Percentiles rank a stretch among this genome's conserved stretches.
Evolutionary conservation across 2,888 invertebrate genomes (phyloP).

Genomic region (Chesias legatella): DNA sequence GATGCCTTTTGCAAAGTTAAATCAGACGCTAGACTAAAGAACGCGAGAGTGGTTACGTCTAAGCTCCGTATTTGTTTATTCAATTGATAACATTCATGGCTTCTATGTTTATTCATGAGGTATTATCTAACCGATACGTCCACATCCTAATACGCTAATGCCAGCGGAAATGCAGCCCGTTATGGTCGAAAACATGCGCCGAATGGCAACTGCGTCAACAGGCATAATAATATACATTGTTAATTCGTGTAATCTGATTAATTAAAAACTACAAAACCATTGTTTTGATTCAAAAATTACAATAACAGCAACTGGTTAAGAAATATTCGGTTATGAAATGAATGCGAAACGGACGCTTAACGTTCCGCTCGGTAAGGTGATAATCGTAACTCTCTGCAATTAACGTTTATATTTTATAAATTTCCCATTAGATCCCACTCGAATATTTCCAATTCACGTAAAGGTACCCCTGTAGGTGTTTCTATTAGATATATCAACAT

Average conservation of each 20-base stretch:
- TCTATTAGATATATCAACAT: constrained; percentile 8
- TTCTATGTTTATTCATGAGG: constrained; percentile 50
- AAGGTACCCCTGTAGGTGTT: neutral
- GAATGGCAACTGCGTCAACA: constrained; percentile 60
- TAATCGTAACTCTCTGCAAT: too few relatives aligned
- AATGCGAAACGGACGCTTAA: neutral
- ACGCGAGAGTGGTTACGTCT: too few relatives aligned
- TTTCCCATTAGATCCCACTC: too few relatives aligned
- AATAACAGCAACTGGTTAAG: neutral
- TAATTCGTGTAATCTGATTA: constrained; percentile 18
- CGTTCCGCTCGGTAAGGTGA: neutral
- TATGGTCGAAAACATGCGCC: constrained; percentile 52
- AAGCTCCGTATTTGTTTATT: too few relatives aligned
- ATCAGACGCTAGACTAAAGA: too few relatives aligned
- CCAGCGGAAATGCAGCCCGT: constrained; percentile 66
- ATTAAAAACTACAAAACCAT: constrained; percentile 18
- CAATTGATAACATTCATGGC: constrained; percentile 11
- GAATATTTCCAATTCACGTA: too few relatives aligned
- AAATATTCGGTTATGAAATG: constrained; percentile 8
- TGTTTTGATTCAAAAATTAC: constrained; percentile 1
- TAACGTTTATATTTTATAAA: too few relatives aligned
- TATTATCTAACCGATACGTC: constrained; percentile 64
- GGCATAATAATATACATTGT: constrained; percentile 27
- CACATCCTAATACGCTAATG: constrained; percentile 50
- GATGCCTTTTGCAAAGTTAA: too few relatives aligned